Conservation (phyloP, 2,113 vertebrate species). For the Zeus faber region DNA sequence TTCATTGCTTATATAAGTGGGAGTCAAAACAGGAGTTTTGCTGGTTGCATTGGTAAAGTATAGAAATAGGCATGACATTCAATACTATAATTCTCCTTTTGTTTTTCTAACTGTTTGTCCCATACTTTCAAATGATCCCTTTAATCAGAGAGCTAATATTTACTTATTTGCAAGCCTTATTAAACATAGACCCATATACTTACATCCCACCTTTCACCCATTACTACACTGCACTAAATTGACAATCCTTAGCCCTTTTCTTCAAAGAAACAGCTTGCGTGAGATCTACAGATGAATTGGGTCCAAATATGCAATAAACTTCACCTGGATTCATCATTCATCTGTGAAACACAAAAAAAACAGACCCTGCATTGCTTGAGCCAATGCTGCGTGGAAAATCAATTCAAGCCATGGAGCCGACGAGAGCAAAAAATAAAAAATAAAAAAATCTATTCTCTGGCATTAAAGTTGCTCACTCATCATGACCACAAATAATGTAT, state of each 20-base stretch:
- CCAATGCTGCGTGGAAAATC: conserved; percentile 44
- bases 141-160: not conserved
- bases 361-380: conserved; percentile 25
- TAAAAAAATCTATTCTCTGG: conserved; percentile 48
- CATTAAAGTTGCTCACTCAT: conserved; percentile 57
- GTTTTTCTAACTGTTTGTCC: not conserved
- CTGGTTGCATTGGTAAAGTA: conserved; percentile 4
- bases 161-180: not conserved
- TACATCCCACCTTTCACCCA: not conserved
- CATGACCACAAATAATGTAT: conserved; percentile 61
- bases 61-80: conserved; percentile 7
- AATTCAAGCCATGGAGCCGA: conserved; percentile 25
- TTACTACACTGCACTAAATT: conserved; percentile 5
- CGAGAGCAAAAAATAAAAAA: no score
- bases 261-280: conserved; percentile 23
- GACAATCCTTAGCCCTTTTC: not conserved
- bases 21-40: conserved; percentile 4
- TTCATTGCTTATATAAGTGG: conserved; percentile 7
- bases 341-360: conserved; percentile 41
- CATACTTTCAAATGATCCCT: conserved; percentile 6
- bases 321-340: conserved; percentile 33
- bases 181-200: not conserved
- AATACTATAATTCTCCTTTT: not conserved
- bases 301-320: conserved; percentile 32
- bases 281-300: conserved; percentile 23